Percentiles rank a stretch among this genome's conserved stretches.
Evolutionary conservation across 1,140 invertebrate species (phyloP).

Genomic region (Achroia grisella): DNA sequence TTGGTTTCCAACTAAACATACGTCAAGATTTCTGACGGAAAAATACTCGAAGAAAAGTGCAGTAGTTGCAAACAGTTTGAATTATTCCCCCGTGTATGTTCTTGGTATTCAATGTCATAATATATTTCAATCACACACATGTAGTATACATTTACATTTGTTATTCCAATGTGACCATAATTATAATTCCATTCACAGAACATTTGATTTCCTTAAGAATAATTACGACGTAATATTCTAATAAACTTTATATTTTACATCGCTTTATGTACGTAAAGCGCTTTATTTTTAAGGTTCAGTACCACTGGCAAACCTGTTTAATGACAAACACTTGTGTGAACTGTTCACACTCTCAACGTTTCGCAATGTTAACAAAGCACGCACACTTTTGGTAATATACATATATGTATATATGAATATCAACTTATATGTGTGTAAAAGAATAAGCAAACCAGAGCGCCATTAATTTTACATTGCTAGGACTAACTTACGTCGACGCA

Average conservation of each 20-base stretch:
- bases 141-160: no score
- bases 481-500: no score
- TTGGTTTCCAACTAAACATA: slow-evolving; percentile 26
- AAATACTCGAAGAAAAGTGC: slow-evolving; percentile 51
- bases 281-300: slow-evolving; percentile 38
- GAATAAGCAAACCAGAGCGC: slow-evolving; percentile 17
- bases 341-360: slow-evolving; percentile 23
- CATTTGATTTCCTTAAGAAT: no score
- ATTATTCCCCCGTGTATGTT: no score
- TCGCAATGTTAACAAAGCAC: slow-evolving; percentile 22
- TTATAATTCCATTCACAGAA: no score
- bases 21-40: slow-evolving; percentile 39
- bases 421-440: slow-evolving; percentile 28
- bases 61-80: slow-evolving; percentile 29
- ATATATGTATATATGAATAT: no score
- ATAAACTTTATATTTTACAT: no score
- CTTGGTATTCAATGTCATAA: no score
- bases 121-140: no score
- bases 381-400: slow-evolving; percentile 8
- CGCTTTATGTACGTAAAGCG: no score
- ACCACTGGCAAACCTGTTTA: slow-evolving; percentile 34
- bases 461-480: not conserved
- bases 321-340: slow-evolving; percentile 21
- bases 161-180: no score
- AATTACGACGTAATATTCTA: no score